Conservation (phyloP, 1,140 invertebrate genomes). For the Bactericera cockerelli region DNA sequence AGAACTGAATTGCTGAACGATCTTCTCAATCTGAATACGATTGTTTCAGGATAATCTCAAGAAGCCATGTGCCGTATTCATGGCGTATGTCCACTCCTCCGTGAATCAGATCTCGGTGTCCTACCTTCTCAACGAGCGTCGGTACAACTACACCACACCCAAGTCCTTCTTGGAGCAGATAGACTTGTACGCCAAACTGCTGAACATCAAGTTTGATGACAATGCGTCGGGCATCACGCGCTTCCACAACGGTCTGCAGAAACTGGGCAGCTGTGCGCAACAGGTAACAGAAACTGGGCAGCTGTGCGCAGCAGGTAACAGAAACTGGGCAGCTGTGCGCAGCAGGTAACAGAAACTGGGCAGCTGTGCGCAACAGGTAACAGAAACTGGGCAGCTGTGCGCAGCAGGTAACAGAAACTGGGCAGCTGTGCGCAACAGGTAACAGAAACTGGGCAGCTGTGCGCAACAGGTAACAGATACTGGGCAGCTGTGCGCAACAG, state of each 20-base stretch:
- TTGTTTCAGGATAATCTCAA: slow-evolving; percentile 36
- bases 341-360: too few species aligned
- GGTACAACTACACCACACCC: slow-evolving; percentile 94
- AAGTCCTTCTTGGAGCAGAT: slow-evolving; percentile 94
- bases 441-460: too few species aligned
- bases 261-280: slow-evolving; percentile 61
- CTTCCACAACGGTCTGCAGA: slow-evolving; percentile 74
- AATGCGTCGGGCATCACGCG: slow-evolving; percentile 61
- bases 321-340: too few species aligned
- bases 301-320: too few species aligned
- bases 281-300: slow-evolving; percentile 59
- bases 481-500: too few species aligned
- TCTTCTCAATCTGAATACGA: too few species aligned
- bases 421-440: too few species aligned
- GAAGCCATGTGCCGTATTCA: slow-evolving; percentile 60
- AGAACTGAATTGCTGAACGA: too few species aligned
- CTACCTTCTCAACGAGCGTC: slow-evolving; percentile 68
- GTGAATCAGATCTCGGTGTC: slow-evolving; percentile 72
- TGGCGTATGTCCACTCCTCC: slow-evolving; percentile 76
- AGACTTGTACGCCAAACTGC: slow-evolving; percentile 64
- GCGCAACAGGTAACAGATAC: too few species aligned
- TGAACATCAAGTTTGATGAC: slow-evolving; percentile 59
- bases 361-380: too few species aligned
- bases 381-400: too few species aligned
- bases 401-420: too few species aligned